Conservation (phyloP, 92 coral and sea anemone species). For the Plumapathes pennacea region DNA sequence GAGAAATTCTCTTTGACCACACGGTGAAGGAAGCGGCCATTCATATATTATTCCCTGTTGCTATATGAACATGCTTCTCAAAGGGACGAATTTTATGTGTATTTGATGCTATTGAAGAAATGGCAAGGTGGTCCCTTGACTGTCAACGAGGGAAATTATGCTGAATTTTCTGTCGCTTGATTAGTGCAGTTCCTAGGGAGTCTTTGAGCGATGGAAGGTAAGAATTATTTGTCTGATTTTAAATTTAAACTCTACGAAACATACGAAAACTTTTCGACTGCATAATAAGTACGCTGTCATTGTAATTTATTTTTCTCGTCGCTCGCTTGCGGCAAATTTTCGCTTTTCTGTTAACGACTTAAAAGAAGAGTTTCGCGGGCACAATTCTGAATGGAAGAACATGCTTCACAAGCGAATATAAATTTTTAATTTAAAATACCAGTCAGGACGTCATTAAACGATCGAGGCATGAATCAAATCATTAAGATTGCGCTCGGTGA, state of each 20-base stretch:
- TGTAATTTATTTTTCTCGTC: background rate
- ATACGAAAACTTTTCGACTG: too few species aligned
- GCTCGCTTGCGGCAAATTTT: background rate
- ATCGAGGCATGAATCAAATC: constrained; percentile 51
- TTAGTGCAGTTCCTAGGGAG: too few species aligned
- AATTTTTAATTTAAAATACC: constrained; percentile 51
- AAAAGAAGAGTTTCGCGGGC: background rate
- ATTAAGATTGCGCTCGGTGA: constrained; percentile 45
- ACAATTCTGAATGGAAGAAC: constrained; percentile 23
- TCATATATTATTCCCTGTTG: constrained; percentile 27
- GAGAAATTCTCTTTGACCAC: too few species aligned
- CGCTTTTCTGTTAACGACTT: background rate
- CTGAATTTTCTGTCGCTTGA: too few species aligned
- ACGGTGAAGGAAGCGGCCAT: too few species aligned
- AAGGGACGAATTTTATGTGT: constrained; percentile 56
- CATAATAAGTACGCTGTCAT: too few species aligned
- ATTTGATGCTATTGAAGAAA: too few species aligned
- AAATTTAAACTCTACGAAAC: too few species aligned
- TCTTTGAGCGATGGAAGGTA: too few species aligned
- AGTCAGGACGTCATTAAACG: constrained; percentile 35
- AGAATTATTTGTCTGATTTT: too few species aligned
- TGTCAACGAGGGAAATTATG: too few species aligned
- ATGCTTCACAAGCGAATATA: constrained; percentile 15
- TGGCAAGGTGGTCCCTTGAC: too few species aligned
- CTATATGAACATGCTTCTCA: constrained; percentile 61